Evolutionary conservation across 2,888 invertebrate species (phyloP).

Genomic region (Hypolimnas misippus): DNA sequence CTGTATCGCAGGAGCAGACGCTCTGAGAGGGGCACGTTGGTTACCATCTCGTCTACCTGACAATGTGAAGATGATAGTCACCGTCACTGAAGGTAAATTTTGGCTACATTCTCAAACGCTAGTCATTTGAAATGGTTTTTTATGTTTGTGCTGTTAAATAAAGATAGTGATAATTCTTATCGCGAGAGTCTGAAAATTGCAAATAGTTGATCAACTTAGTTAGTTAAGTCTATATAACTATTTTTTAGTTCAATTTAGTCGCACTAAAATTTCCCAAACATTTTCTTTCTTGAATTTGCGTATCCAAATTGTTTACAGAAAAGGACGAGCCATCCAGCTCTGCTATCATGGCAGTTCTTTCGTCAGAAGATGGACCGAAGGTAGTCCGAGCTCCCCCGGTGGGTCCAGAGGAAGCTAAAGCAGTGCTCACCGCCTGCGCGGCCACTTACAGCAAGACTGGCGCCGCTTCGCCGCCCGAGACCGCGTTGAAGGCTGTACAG

Average conservation of each 20-base stretch:
- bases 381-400: constrained; percentile 74
- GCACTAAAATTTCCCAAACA: no score
- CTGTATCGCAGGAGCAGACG: constrained; percentile 89
- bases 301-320: constrained; percentile 51
- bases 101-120: no score
- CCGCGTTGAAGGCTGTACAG: constrained; percentile 85
- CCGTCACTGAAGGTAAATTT: constrained; percentile 84
- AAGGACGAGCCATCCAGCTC: constrained; percentile 75
- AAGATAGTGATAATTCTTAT: no score
- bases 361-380: constrained; percentile 74
- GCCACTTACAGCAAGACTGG: constrained; percentile 73
- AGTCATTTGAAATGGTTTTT: no score
- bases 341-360: constrained; percentile 79
- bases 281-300: no score
- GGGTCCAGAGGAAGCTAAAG: constrained; percentile 71
- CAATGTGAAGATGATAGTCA: constrained; percentile 90
- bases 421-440: constrained; percentile 70
- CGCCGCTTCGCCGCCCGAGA: constrained; percentile 85
- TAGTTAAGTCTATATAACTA: no score
- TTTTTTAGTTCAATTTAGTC: no score
- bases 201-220: no score
- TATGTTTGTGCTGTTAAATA: no score
- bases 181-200: no score
- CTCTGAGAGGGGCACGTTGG: constrained; percentile 88
- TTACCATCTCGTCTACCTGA: constrained; percentile 89